Evolutionary conservation across 2,888 invertebrate species (phyloP), one percentile per base, ranked within the genome.

Genomic region (Odiellus spinosus): DNA sequence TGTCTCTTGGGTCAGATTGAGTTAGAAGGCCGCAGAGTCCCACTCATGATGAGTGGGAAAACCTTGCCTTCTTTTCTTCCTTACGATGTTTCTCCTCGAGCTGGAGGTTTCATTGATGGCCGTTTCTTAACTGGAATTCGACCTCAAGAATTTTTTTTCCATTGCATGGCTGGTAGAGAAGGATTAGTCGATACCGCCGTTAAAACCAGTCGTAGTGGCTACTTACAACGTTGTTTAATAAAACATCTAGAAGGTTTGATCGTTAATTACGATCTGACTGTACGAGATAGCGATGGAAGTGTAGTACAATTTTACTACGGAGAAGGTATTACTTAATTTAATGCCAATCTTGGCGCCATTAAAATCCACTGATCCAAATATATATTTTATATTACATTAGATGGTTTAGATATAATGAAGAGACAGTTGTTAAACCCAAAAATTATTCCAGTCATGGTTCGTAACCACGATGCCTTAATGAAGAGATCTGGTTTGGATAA

Each of bases 111-210:
- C 63, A 86, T 98, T 46, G 86, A 86, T 57, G 88, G 90, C 0
- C 76, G 98, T 10, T 99, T 98, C 63, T 79, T 96, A 77, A 95
- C 96, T 0, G 98, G 98, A n/a, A 88, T 99, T 58, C 78, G 84
- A 60, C 93, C 95, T 0, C 93, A 91, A 67, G 96, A 98, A 63
- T 93, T 93, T 65, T 98, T 93, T 70, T 96, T 95, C 69, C 96
- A 99, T 73, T 96, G 96, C 63, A 99, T 99, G 96, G 98, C 98
- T 46, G 98, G 98, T 46, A 77, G 98, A 67, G 98, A 98, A 76
- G 88, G 98, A 73, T 75, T 99, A 46, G 88, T 99, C 59, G 98
- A 99, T 76, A 99, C 98, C 3, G 98, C 98, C 54, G 96, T 98
- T 0, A 99, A 99, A 72, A 99, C 98, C 1, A 93, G 91, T 69